Base-by-base conservation (phyloP, 2,797 vertebrate species). In the Hirundo rustica region DNA sequence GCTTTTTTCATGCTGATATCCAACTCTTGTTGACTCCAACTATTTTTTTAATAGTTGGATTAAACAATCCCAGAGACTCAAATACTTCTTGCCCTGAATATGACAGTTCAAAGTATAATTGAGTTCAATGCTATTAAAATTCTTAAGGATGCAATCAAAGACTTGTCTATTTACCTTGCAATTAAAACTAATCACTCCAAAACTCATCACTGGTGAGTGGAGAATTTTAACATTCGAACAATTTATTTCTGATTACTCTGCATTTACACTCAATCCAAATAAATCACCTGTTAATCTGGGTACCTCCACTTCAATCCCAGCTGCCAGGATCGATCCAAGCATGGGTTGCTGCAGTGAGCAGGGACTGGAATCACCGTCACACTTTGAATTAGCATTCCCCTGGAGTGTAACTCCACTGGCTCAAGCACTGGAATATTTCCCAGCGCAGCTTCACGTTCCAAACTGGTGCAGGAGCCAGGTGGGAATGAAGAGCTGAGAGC, bases 131-230 rank as follows among this genome's bases (percentile, higher is more conserved):
- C 68, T 47, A 92, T 75, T 38, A 80, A 47, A 40, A 47, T 42
- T 45, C 58, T 77, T 47, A 58, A 72, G 65, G 30, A 62, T n/a
- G 48, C 81, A 73, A 86, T 81, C 88, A 94, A 81, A 48, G 81
- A 47, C 62, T 48, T 57, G 34, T 55, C 62, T 95, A 47, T 94
- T 92, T 91, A 92, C 93, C 75, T 76, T 68, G 73, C 80, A 90
- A 92, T 94, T 89, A 91, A 71, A 77, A 61, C 55, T 70, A 89
- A 94, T 71, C 0, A 1, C 51, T 87, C 27, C 68, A 54, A 78
- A 78, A 73, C 90, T 92, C 92, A 80, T 70, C 79, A 81, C 18
- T 4, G 7, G 44, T 3, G 40, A 93, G 48, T 4, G n/a, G 34
- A 73, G 50, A 89, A 85, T 67, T 67, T 83, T 85, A 81, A 55